phyloP scores from a whole-genome alignment of 2,888 invertebrate genomes.

The Drosophila colorata region DNA sequence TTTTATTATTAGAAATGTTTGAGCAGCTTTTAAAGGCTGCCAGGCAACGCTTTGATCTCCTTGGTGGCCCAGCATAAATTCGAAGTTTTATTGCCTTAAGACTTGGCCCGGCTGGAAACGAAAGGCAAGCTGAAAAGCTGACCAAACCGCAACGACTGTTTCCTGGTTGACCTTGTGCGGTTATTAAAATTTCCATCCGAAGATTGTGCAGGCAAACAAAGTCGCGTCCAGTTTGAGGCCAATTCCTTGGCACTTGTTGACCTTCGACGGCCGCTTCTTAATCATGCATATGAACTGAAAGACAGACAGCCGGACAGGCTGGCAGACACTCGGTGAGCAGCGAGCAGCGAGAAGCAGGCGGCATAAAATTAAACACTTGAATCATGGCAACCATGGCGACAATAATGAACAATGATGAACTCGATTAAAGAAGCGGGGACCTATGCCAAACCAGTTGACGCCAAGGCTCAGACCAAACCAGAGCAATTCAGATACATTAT shows the following conservation, averaged over 20 bases:
- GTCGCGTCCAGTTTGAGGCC: constrained; percentile 65
- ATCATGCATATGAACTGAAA: constrained; percentile 61
- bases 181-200: constrained; percentile 81
- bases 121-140: constrained; percentile 61
- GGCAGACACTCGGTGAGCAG: too few relatives aligned
- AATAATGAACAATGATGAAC: constrained; percentile 80
- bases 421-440: constrained; percentile 70
- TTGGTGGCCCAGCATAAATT: constrained; percentile 33
- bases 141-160: constrained; percentile 65
- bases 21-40: background rate
- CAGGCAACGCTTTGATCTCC: constrained; percentile 1
- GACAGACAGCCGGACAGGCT: constrained; percentile 28
- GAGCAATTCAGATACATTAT: constrained; percentile 40
- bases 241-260: constrained; percentile 79
- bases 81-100: constrained; percentile 35
- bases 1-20: constrained; percentile 24
- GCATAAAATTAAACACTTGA: constrained; percentile 79
- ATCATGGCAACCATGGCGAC: constrained; percentile 70
- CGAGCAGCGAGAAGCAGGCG: constrained; percentile 61
- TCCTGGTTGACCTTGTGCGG: constrained; percentile 78
- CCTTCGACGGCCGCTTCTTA: constrained; percentile 69
- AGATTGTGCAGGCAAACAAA: constrained; percentile 47
- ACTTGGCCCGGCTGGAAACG: constrained; percentile 37
- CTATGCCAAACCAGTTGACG: constrained; percentile 66
- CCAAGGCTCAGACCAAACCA: constrained; percentile 45